These are phyloP conservation scores for Alitta virens DNA, from an alignment of 2,888 invertebrate species.

Conservation along the genomic window DNA sequence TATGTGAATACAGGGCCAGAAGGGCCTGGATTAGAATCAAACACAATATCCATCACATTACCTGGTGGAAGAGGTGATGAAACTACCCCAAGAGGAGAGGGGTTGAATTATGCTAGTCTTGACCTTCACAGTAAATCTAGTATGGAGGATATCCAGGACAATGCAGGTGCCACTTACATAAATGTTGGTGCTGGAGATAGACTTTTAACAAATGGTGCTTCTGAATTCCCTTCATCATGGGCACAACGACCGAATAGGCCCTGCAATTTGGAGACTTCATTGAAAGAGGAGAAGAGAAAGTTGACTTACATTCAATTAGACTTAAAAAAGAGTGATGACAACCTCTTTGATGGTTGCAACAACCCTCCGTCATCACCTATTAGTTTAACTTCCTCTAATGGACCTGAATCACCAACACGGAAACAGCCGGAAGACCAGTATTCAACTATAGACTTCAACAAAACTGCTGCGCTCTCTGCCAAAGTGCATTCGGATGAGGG, in stretches of 20 bases:
- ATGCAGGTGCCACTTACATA: slow-evolving; percentile 20
- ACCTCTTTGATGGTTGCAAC: slow-evolving; percentile 19
- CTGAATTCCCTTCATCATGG: not conserved
- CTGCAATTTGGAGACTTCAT: not conserved
- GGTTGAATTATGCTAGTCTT: slow-evolving; percentile 22
- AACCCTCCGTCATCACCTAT: slow-evolving; percentile 36
- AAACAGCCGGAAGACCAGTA: slow-evolving; percentile 61
- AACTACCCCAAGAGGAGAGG: not conserved
- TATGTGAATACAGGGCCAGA: slow-evolving; percentile 13
- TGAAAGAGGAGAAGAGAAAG: slow-evolving; percentile 9
- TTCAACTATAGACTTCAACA: slow-evolving; percentile 90
- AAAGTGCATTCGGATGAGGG: slow-evolving; percentile 13
- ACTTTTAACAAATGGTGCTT: not conserved
- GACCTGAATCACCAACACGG: slow-evolving; percentile 42
- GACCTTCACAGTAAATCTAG: slow-evolving; percentile 17
- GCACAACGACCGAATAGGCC: not conserved
- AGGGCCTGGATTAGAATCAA: not conserved
- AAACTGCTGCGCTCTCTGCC: slow-evolving; percentile 81
- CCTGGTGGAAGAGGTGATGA: not conserved
- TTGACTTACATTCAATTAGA: slow-evolving; percentile 27
- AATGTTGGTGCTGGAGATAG: slow-evolving; percentile 7
- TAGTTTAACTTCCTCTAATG: slow-evolving; percentile 30
- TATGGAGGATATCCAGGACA: not conserved
- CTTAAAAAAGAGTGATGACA: slow-evolving; percentile 15
- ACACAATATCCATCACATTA: not conserved